A percentile compares a stretch with the other conserved stretches of the same genome.
Evolutionary conservation across 1,140 invertebrate genomes (phyloP).

Genomic region (Camponotus vicinus): DNA sequence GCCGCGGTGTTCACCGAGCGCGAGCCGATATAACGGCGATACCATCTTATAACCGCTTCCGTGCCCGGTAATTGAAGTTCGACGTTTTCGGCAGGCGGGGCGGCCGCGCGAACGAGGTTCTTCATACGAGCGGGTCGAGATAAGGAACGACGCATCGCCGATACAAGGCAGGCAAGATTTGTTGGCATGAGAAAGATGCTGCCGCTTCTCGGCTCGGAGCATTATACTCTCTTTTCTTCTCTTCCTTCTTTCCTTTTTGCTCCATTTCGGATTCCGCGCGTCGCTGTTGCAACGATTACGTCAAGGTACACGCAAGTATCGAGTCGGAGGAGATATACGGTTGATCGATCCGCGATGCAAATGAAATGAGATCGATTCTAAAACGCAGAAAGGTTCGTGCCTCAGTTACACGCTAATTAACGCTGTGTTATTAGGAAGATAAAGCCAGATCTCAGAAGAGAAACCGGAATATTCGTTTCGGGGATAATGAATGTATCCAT

Average conservation of each 20-base stretch:
- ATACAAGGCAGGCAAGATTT: slow-evolving; percentile 45
- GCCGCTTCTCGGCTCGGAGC: slow-evolving; percentile 2
- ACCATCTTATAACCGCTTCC: slow-evolving; percentile 53
- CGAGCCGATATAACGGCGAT: slow-evolving; percentile 13
- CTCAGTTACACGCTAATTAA: slow-evolving; percentile 4
- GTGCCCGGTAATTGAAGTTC: slow-evolving; percentile 60
- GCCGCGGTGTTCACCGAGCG: slow-evolving; percentile 6
- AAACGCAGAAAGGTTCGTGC: neutral
- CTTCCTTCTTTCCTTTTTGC: neutral
- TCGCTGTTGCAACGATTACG: slow-evolving; percentile 24
- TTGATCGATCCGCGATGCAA: neutral
- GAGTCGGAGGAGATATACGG: neutral
- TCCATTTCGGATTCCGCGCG: neutral
- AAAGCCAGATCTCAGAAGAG: neutral
- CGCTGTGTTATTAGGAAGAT: neutral
- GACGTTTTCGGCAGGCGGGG: slow-evolving; percentile 54
- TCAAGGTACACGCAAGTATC: slow-evolving; percentile 13
- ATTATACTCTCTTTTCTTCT: neutral
- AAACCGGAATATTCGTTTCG: neutral
- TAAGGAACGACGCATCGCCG: slow-evolving; percentile 31
- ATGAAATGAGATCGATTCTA: neutral
- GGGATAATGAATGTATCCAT: neutral
- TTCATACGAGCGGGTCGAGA: slow-evolving; percentile 34
- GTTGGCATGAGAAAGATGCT: slow-evolving; percentile 13
- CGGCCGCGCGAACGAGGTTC: slow-evolving; percentile 20